A percentile compares a stretch with the other conserved stretches of the same genome.
Evolutionary conservation across 2,797 vertebrate species (phyloP).

Genomic region (Spinibarbus caldwelli): DNA sequence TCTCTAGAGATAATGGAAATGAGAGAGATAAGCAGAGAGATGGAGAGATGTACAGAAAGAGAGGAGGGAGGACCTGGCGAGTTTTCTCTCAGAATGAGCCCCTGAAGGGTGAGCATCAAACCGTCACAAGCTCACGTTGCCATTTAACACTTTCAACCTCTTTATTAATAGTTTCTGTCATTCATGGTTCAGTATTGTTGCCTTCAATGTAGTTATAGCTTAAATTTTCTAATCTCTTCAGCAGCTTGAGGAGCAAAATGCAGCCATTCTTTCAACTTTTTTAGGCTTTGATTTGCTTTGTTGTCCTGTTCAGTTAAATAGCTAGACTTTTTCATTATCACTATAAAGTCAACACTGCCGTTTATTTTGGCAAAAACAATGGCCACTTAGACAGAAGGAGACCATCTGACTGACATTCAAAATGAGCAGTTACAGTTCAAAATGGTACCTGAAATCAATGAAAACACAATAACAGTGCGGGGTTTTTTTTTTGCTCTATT

Average conservation of each 20-base stretch:
- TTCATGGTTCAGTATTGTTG: background rate
- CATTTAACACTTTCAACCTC: background rate
- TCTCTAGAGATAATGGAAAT: constrained; percentile 39
- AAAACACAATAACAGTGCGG: background rate
- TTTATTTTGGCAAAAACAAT: no score
- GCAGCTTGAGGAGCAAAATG: background rate
- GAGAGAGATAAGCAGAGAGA: constrained; percentile 28
- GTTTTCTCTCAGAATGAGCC: constrained; percentile 20
- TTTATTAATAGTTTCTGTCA: constrained; percentile 7
- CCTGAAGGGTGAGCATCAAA: constrained; percentile 20
- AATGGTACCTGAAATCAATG: background rate
- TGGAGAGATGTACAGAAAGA: constrained; percentile 11
- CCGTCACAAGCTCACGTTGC: constrained; percentile 3
- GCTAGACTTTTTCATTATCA: no score
- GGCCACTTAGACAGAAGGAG: no score
- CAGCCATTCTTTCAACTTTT: background rate
- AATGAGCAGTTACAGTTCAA: no score
- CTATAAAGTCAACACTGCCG: no score
- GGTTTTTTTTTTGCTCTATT: no score
- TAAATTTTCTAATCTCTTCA: background rate
- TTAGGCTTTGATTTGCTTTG: no score
- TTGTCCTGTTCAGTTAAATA: no score
- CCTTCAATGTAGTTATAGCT: background rate
- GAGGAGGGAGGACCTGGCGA: no score
- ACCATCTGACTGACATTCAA: no score